A percentile compares a stretch with the other conserved stretches of the same genome.
phyloP scores from a whole-genome alignment of 30 jellyfish, hydroid and myxozoan genomes.

The Aurelia coerulea region DNA sequence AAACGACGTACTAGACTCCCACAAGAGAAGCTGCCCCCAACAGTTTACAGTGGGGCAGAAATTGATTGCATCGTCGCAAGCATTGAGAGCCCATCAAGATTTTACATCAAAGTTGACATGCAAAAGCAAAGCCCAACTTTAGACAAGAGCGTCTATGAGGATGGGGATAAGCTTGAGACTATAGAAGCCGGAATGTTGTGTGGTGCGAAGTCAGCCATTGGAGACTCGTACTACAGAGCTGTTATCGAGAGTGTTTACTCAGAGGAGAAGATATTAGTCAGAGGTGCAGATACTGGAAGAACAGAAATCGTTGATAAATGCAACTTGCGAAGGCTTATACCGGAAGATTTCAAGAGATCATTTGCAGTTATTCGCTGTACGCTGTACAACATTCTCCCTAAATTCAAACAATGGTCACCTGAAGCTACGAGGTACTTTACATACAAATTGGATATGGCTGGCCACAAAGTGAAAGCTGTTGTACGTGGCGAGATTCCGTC shows the following conservation, averaged over 20 bases:
- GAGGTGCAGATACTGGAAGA: slow-evolving; percentile 44
- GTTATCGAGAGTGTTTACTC: slow-evolving; percentile 40
- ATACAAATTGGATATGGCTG: slow-evolving; percentile 32
- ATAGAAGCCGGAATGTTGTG: slow-evolving; percentile 24
- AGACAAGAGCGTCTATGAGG: slow-evolving; percentile 11
- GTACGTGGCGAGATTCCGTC: slow-evolving; percentile 54
- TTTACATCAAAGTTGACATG: slow-evolving; percentile 3
- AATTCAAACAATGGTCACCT: slow-evolving; percentile 37
- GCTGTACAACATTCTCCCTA: slow-evolving; percentile 28
- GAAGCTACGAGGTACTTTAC: slow-evolving; percentile 36
- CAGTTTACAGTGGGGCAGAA: slow-evolving; percentile 33
- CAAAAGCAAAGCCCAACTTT: not conserved
- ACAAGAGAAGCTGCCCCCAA: slow-evolving; percentile 24
- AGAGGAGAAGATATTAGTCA: slow-evolving; percentile 34
- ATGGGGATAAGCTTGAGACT: slow-evolving; percentile 1
- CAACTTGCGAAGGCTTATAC: slow-evolving; percentile 16
- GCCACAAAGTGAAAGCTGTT: slow-evolving; percentile 25
- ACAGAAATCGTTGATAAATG: slow-evolving; percentile 21
- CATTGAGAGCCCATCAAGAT: slow-evolving; percentile 15
- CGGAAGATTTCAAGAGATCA: slow-evolving; percentile 45
- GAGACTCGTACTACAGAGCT: slow-evolving; percentile 32
- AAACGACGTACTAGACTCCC: slow-evolving; percentile 33
- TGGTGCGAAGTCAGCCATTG: slow-evolving; percentile 15
- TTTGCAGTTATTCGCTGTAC: slow-evolving; percentile 38
- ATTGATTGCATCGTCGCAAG: slow-evolving; percentile 12